A percentile compares a stretch with the other conserved stretches of the same genome.
Conservation (phyloP, 2,888 invertebrate species). For the Yponomeuta plumbellus region DNA sequence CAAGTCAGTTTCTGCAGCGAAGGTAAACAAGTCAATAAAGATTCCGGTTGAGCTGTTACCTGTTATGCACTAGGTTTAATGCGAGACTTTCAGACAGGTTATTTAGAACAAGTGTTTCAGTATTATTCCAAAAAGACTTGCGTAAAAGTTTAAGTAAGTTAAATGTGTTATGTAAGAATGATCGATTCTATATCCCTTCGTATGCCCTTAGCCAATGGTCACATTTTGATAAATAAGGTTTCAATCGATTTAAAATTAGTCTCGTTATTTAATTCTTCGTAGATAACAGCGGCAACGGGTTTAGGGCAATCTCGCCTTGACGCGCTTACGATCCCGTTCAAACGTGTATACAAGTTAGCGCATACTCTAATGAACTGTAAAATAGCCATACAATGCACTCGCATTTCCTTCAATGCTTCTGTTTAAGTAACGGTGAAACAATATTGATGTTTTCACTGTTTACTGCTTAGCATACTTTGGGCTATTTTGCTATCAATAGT, state of each 20-base stretch:
- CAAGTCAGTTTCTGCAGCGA: slow-evolving; percentile 9
- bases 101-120: slow-evolving; percentile 13
- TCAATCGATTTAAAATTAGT: too few relatives aligned
- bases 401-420: slow-evolving; percentile 44
- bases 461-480: slow-evolving; percentile 27
- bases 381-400: slow-evolving; percentile 34
- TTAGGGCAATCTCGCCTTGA: neutral
- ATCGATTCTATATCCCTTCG: too few relatives aligned
- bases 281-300: neutral
- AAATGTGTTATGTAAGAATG: too few relatives aligned
- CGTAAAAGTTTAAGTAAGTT: too few relatives aligned
- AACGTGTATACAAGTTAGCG: neutral
- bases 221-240: too few relatives aligned
- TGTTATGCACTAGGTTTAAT: slow-evolving; percentile 13
- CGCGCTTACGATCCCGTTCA: neutral
- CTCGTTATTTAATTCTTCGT: too few relatives aligned
- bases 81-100: slow-evolving; percentile 25
- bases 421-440: slow-evolving; percentile 48
- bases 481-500: neutral
- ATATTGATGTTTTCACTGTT: slow-evolving; percentile 50
- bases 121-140: too few relatives aligned
- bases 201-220: too few relatives aligned
- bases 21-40: slow-evolving; percentile 20
- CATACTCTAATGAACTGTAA: slow-evolving; percentile 16
- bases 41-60: slow-evolving; percentile 21